Evolutionary conservation across 2,888 invertebrate genomes (phyloP).

Genomic region (Pseudococcus longispinus): DNA sequence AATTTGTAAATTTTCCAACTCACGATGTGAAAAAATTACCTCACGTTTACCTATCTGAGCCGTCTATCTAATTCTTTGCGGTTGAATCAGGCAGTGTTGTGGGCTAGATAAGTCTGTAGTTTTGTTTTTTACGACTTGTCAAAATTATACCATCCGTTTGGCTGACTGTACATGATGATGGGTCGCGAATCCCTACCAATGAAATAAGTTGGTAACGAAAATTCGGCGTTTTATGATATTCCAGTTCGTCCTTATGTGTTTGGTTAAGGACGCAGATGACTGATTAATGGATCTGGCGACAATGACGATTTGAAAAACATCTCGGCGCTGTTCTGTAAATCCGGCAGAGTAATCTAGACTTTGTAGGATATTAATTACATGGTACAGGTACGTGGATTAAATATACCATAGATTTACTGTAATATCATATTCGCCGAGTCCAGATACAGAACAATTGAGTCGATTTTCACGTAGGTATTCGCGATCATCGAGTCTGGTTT

Average conservation of each 20-base stretch:
- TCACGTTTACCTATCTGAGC: conserved; percentile 5
- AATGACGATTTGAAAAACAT: background rate
- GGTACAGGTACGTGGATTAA: background rate
- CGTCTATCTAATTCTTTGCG: background rate
- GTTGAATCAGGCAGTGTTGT: background rate
- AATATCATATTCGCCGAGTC: conserved; percentile 1
- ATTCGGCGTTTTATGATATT: background rate
- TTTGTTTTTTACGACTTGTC: background rate
- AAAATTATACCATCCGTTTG: background rate
- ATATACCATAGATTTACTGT: background rate
- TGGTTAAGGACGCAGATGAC: conserved; percentile 5
- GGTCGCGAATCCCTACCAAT: background rate
- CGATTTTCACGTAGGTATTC: background rate
- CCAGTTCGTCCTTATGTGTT: conserved; percentile 1
- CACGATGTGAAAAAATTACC: background rate
- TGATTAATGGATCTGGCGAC: background rate
- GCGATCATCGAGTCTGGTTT: background rate
- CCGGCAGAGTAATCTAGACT: background rate
- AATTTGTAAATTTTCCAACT: conserved; percentile 41
- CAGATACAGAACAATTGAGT: background rate
- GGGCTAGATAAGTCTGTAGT: background rate
- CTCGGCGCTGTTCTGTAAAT: background rate
- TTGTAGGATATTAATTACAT: conserved; percentile 19
- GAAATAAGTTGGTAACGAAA: background rate
- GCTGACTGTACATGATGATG: conserved; percentile 4